A percentile compares a stretch with the other conserved stretches of the same genome.
Conservation (phyloP, 1,140 invertebrate genomes). For the Chelonus insularis region DNA sequence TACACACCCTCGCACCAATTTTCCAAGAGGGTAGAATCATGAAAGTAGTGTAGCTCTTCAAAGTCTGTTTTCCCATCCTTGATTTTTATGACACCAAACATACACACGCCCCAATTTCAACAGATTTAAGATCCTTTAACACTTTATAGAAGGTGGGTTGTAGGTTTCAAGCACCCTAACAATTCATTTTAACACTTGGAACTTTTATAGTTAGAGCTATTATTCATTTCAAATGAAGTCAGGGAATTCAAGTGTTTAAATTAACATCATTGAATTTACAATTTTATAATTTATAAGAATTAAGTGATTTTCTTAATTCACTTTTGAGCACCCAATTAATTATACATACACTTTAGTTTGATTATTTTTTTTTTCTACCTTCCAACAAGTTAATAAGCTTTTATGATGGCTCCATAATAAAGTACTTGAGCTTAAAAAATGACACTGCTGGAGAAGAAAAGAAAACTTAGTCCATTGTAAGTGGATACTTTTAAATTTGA, state of each 20-base stretch:
- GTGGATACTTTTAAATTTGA: no score
- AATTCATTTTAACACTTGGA: not conserved
- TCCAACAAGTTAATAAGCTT: not conserved
- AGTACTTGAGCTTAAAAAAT: not conserved
- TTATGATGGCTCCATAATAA: not conserved
- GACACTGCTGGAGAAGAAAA: no score
- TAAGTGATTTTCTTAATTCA: not conserved
- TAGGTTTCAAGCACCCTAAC: no score
- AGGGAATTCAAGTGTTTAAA: not conserved
- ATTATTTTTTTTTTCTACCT: no score
- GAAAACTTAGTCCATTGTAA: no score
- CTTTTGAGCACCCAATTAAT: not conserved
- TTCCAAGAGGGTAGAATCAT: conserved; percentile 7
- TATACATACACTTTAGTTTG: no score
- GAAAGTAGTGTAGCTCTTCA: not conserved
- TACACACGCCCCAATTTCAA: not conserved
- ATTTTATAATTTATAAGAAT: not conserved
- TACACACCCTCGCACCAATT: not conserved
- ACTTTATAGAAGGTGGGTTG: no score
- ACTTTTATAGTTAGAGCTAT: not conserved
- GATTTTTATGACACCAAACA: conserved; percentile 15
- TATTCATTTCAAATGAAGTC: no score
- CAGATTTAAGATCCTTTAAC: no score
- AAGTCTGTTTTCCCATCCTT: not conserved
- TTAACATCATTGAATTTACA: not conserved